A percentile compares a stretch with the other conserved stretches of the same genome.
These are phyloP conservation scores for Coracias cyanogaster DNA, from an alignment of 2,797 vertebrate species.

Conservation along the genomic window DNA sequence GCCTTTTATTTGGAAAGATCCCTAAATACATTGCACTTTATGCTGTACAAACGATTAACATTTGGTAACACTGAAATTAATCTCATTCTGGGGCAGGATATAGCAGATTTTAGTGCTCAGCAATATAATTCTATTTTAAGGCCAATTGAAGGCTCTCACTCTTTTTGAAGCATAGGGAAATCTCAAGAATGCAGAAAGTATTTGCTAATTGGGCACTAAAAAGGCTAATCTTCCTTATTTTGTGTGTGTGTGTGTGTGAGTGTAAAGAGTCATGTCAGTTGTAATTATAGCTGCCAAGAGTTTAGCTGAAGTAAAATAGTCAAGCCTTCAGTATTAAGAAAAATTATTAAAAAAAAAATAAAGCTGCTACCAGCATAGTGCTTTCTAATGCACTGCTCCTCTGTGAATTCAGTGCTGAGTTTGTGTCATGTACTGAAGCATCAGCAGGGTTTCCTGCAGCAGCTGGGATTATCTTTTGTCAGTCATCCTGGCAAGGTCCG, in stretches of 20 bases:
- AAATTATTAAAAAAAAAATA: neutral
- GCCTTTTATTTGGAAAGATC: neutral
- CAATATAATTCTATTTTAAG: neutral
- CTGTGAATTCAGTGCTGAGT: neutral
- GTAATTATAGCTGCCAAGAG: neutral
- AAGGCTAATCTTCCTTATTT: neutral
- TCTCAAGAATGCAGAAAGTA: neutral
- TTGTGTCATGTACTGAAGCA: neutral
- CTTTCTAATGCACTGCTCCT: neutral
- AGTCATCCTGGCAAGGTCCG: neutral
- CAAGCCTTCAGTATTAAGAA: neutral
- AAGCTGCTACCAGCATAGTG: neutral
- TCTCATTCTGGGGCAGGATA: neutral
- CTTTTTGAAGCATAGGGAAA: neutral
- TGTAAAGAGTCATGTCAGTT: neutral
- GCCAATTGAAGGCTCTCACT: neutral
- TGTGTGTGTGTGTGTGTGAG: too few species aligned
- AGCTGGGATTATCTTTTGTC: neutral
- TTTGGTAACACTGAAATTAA: slow-evolving; percentile 13
- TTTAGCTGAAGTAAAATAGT: neutral
- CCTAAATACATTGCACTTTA: neutral
- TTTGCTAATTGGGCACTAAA: slow-evolving; percentile 2
- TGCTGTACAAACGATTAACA: neutral
- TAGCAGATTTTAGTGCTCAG: neutral
- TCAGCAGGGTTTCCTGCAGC: neutral